A percentile compares a stretch with the other conserved stretches of the same genome.
phyloP scores from a whole-genome alignment of 2,888 invertebrate species.

The Corbicula japonica region DNA sequence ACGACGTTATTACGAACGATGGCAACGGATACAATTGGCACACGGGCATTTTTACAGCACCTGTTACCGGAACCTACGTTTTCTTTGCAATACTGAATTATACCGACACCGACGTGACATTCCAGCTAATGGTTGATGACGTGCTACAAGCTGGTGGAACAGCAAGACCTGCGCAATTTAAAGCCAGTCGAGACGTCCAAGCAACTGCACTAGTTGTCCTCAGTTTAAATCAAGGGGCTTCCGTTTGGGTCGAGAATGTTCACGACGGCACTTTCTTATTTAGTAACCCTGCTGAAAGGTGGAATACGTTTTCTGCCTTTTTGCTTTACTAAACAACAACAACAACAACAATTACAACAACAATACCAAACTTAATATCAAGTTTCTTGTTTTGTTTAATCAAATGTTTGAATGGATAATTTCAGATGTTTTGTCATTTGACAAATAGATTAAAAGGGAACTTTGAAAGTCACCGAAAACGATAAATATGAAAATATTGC shows the following conservation, averaged over 20 bases:
- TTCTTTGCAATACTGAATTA: not conserved
- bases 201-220: not conserved
- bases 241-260: not conserved
- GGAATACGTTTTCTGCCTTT: not conserved
- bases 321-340: no score
- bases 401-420: no score
- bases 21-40: not conserved
- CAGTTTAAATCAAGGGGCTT: not conserved
- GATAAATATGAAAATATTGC: no score
- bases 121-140: not conserved
- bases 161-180: not conserved
- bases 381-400: no score
- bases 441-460: no score
- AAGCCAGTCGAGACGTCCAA: not conserved
- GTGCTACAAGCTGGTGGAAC: not conserved
- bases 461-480: no score
- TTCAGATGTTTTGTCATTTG: no score
- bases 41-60: not conserved
- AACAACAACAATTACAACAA: no score
- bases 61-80: conserved; percentile 4
- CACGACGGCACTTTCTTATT: not conserved
- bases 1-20: not conserved
- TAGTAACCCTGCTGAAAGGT: not conserved
- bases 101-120: not conserved
- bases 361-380: no score